phyloP scores from a whole-genome alignment of 2,888 invertebrate genomes.

The Notodonta dromedarius region DNA sequence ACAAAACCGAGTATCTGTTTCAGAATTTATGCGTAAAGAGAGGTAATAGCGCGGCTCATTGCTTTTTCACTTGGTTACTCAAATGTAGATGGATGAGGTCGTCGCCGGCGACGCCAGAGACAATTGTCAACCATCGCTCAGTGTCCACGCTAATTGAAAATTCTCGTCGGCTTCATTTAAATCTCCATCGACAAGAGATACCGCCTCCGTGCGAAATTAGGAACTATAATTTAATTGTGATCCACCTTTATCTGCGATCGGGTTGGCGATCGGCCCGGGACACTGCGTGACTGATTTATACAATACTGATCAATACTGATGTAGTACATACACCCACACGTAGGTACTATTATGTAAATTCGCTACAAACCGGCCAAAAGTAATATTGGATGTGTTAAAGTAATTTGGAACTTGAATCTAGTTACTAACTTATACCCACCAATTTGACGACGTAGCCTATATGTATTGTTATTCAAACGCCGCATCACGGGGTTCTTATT shows the following conservation, averaged over 20 bases:
- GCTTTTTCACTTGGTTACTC: conserved; percentile 81
- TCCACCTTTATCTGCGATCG: conserved; percentile 54
- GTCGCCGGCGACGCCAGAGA: conserved; percentile 68
- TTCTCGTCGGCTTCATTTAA: conserved; percentile 79
- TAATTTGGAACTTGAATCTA: not conserved
- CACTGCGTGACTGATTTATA: conserved; percentile 18
- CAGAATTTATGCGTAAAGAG: conserved; percentile 69
- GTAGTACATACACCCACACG: not conserved
- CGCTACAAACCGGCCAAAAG: not conserved
- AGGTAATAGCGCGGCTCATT: conserved; percentile 80
- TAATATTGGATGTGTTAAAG: not conserved
- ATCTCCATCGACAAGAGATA: conserved; percentile 72
- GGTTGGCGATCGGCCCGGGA: conserved; percentile 13
- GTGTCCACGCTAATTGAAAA: conserved; percentile 81
- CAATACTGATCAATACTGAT: conserved; percentile 9
- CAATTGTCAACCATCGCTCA: conserved; percentile 81
- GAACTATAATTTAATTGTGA: conserved; percentile 53
- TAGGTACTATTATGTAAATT: not conserved
- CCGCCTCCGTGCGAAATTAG: conserved; percentile 64
- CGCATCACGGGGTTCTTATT: too few relatives aligned
- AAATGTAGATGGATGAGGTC: conserved; percentile 80
- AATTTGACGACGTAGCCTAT: too few relatives aligned
- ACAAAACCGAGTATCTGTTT: conserved; percentile 52
- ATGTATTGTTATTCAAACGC: too few relatives aligned
- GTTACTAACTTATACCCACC: too few relatives aligned